Conservation (phyloP, 2,888 invertebrate species). For the Thecophora atra region DNA sequence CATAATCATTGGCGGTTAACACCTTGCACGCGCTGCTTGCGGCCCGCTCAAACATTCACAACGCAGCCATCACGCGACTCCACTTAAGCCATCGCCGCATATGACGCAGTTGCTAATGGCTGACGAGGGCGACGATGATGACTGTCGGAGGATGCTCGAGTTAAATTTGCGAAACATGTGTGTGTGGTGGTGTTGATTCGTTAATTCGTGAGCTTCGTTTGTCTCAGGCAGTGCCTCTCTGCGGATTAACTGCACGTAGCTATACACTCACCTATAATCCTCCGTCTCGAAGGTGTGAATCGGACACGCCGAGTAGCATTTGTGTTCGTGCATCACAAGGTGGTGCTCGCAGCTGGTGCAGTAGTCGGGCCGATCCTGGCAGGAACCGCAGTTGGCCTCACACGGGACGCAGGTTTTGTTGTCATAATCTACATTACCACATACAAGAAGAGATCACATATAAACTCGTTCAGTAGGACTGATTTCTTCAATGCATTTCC, state of each 20-base stretch:
- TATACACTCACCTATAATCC: constrained; percentile 75
- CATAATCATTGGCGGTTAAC: neutral
- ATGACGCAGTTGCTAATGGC: neutral
- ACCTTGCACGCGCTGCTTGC: neutral
- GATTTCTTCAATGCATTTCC: neutral
- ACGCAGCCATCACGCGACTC: neutral
- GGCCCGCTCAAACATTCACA: neutral
- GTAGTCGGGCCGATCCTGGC: constrained; percentile 81
- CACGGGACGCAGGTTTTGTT: constrained; percentile 85
- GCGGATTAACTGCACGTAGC: neutral
- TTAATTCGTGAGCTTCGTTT: neutral
- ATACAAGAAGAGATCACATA: no score
- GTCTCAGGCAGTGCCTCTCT: neutral
- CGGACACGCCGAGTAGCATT: constrained; percentile 86
- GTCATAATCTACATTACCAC: constrained; percentile 74
- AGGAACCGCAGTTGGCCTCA: constrained; percentile 85
- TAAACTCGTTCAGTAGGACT: no score
- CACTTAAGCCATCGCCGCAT: neutral
- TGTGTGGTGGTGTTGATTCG: neutral
- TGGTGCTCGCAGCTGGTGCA: constrained; percentile 91
- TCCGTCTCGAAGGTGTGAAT: constrained; percentile 84
- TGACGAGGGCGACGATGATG: neutral
- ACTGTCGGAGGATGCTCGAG: neutral
- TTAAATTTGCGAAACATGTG: neutral
- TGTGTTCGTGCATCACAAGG: constrained; percentile 81